phyloP scores from a whole-genome alignment of 2,797 vertebrate genomes.

The Alcedo quadribrachys region DNA sequence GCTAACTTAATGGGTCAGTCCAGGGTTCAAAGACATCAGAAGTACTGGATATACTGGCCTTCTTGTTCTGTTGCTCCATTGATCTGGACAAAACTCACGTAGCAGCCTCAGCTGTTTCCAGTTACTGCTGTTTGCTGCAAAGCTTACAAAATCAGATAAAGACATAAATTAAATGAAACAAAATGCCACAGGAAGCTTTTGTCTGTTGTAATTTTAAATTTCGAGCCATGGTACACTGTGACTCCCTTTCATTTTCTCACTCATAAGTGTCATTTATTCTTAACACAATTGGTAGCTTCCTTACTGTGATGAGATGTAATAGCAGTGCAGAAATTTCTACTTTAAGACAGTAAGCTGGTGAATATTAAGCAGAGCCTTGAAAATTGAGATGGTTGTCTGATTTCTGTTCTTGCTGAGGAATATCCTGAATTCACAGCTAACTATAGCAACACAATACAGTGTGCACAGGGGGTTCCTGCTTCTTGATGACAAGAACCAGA shows the following conservation, averaged over 20 bases:
- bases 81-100: not conserved
- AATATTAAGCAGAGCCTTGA: not conserved
- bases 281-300: not conserved
- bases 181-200: constrained; percentile 41
- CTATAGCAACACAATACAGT: not conserved
- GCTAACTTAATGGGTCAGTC: not conserved
- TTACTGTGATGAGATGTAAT: not conserved
- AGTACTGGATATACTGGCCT: not conserved
- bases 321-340: not conserved
- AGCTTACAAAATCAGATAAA: not conserved
- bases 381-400: not conserved
- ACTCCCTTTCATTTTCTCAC: too few species aligned
- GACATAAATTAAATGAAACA: constrained; percentile 42
- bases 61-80: not conserved
- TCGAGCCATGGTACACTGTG: not conserved
- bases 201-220: constrained; percentile 20
- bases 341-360: not conserved
- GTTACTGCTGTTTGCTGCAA: constrained; percentile 33
- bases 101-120: not conserved
- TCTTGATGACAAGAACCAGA: not conserved
- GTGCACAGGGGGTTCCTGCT: not conserved
- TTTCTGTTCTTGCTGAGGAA: not conserved
- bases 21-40: not conserved
- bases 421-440: not conserved
- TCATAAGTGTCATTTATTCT: not conserved